Evolutionary conservation across 2,113 vertebrate genomes (phyloP).

Genomic region (Pseudorectes ferrugineus): DNA sequence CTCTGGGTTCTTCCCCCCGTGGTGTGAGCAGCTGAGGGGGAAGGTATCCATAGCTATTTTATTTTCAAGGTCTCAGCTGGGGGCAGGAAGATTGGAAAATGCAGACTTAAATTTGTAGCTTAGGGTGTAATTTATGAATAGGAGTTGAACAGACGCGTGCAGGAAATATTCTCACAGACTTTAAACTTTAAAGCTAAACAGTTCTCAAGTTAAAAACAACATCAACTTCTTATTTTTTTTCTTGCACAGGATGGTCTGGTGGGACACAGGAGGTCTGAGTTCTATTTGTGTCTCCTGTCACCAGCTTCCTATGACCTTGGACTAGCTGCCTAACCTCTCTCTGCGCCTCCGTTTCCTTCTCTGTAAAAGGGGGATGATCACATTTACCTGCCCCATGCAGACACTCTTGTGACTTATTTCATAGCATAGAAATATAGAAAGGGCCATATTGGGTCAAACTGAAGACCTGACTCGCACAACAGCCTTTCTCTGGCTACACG

Average conservation of each 20-base stretch:
- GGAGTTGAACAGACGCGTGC: not conserved
- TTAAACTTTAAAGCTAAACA: conserved; percentile 51
- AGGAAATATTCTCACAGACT: conserved; percentile 40
- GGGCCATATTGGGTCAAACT: not conserved
- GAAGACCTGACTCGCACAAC: not conserved
- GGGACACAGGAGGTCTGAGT: conserved; percentile 19
- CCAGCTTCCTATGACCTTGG: conserved; percentile 50
- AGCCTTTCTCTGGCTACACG: not conserved
- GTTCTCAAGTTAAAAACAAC: conserved; percentile 34
- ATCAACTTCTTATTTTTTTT: conserved; percentile 1
- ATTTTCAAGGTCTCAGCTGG: conserved; percentile 21
- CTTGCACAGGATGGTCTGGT: conserved; percentile 45
- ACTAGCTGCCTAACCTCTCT: not conserved
- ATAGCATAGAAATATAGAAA: not conserved
- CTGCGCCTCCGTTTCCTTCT: conserved; percentile 3
- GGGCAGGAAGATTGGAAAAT: conserved; percentile 32
- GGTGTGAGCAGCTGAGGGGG: not conserved
- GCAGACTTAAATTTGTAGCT: not conserved
- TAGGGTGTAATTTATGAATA: not conserved
- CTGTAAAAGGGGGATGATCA: not conserved
- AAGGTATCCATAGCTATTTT: not conserved
- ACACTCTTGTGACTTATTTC: not conserved
- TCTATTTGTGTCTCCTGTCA: conserved; percentile 42
- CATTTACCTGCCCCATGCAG: not conserved
- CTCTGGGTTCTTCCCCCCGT: not conserved